Percentiles rank a stretch among this genome's conserved stretches.
Evolutionary conservation across 2,113 vertebrate species (phyloP).

Genomic region (Agapornis roseicollis): DNA sequence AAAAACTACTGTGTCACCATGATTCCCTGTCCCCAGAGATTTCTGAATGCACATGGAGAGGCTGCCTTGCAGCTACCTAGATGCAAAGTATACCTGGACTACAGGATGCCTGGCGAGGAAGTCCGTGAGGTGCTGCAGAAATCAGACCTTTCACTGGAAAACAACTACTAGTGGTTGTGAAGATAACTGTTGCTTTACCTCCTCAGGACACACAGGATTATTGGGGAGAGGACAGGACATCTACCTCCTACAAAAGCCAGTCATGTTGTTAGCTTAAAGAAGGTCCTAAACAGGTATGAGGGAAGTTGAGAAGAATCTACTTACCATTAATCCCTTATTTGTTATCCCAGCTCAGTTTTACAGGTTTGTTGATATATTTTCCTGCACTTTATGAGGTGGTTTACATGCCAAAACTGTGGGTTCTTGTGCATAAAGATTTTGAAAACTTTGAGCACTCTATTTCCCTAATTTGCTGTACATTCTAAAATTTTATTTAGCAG

Average conservation of each 20-base stretch:
- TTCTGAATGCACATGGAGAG: fast-evolving
- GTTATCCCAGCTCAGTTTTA: background rate
- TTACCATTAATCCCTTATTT: background rate
- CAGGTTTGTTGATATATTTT: background rate
- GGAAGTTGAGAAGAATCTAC: background rate
- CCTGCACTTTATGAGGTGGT: background rate
- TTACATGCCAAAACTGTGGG: background rate
- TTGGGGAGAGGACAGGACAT: background rate
- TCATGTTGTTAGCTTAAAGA: background rate
- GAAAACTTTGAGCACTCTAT: background rate
- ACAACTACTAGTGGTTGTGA: fast-evolving
- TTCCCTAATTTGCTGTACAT: background rate
- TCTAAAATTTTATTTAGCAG: background rate
- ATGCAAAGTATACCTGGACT: fast-evolving
- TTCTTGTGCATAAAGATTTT: background rate
- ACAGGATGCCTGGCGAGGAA: background rate
- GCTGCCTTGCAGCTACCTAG: background rate
- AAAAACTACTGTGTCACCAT: fast-evolving
- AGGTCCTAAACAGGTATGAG: background rate
- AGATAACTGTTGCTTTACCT: background rate
- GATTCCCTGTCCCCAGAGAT: background rate
- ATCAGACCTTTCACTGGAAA: fast-evolving
- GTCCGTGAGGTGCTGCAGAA: background rate
- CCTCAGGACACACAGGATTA: fast-evolving
- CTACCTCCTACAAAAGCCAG: background rate